Conservation (phyloP, 2,888 invertebrate genomes). For the Metalampra italica region DNA sequence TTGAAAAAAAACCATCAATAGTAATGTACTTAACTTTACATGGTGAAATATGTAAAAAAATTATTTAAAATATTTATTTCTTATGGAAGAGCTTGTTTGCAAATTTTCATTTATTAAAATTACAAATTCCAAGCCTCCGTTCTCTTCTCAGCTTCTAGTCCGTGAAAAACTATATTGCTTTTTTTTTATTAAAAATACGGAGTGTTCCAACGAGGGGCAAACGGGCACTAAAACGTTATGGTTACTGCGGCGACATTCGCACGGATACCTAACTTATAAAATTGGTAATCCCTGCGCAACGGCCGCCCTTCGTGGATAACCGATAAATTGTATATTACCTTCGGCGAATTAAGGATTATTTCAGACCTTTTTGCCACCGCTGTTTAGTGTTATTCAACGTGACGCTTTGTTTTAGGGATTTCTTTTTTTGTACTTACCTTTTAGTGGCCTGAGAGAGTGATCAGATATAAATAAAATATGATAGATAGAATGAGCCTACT, state of each 20-base stretch:
- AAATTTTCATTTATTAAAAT: constrained; percentile 54
- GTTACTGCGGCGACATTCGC: constrained; percentile 71
- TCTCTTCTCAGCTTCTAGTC: constrained; percentile 32
- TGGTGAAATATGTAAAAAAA: too few relatives aligned
- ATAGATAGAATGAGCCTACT: too few relatives aligned
- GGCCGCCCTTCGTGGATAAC: constrained; percentile 39
- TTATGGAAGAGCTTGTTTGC: constrained; percentile 29
- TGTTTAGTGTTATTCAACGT: constrained; percentile 33
- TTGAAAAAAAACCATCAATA: too few relatives aligned
- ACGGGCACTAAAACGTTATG: constrained; percentile 72
- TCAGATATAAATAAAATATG: too few relatives aligned
- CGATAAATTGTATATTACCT: constrained; percentile 49
- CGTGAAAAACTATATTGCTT: constrained; percentile 68
- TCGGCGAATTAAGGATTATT: constrained; percentile 52
- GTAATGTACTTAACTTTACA: constrained; percentile 8
- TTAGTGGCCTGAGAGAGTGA: too few relatives aligned
- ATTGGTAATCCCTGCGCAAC: constrained; percentile 57
- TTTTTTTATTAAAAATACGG: constrained; percentile 70
- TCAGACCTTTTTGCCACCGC: constrained; percentile 33
- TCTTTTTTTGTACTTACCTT: not conserved
- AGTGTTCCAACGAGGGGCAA: constrained; percentile 68
- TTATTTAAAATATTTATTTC: too few relatives aligned
- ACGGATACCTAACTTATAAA: constrained; percentile 71
- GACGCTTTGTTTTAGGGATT: not conserved
- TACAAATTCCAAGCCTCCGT: constrained; percentile 52